Evolutionary conservation across 2,888 invertebrate genomes (phyloP).

Genomic region (Thymelicus acteon): DNA sequence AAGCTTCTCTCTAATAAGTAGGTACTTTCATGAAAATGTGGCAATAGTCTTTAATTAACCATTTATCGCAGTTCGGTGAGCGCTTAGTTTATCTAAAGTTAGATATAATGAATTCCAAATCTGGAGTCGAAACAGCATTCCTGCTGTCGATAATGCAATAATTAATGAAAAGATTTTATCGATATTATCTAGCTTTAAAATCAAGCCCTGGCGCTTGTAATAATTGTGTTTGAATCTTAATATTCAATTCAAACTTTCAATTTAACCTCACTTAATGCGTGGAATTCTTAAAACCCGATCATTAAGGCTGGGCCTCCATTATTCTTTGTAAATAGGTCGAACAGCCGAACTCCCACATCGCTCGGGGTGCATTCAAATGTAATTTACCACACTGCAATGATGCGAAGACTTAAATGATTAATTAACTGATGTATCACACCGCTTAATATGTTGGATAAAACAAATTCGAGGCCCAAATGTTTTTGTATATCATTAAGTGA

Average conservation of each 20-base stretch:
- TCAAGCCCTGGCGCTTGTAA: slow-evolving; percentile 42
- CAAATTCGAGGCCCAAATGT: slow-evolving; percentile 8
- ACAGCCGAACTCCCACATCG: slow-evolving; percentile 34
- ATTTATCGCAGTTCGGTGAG: slow-evolving; percentile 15
- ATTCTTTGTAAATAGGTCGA: slow-evolving; percentile 36
- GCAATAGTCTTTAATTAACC: slow-evolving; percentile 12
- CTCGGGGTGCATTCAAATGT: slow-evolving; percentile 32
- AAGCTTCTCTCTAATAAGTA: not conserved
- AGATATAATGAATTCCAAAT: slow-evolving; percentile 80
- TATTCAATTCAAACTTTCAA: slow-evolving; percentile 27
- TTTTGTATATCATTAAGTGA: slow-evolving; percentile 18
- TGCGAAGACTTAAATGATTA: slow-evolving; percentile 38
- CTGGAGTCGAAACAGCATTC: slow-evolving; percentile 71
- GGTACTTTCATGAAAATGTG: not conserved
- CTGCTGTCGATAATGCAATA: slow-evolving; percentile 57
- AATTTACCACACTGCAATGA: slow-evolving; percentile 35
- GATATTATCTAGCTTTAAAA: slow-evolving; percentile 44
- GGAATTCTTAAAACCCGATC: slow-evolving; percentile 33
- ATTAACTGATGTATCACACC: slow-evolving; percentile 41
- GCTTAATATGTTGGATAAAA: slow-evolving; percentile 28
- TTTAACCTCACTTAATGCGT: slow-evolving; percentile 19
- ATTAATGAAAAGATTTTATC: slow-evolving; percentile 49
- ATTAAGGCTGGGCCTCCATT: slow-evolving; percentile 36
- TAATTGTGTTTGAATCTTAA: slow-evolving; percentile 33
- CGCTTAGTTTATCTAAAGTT: slow-evolving; percentile 59